phyloP scores from a whole-genome alignment of 2,113 vertebrate species.

The Cynoglossus semilaevis region DNA sequence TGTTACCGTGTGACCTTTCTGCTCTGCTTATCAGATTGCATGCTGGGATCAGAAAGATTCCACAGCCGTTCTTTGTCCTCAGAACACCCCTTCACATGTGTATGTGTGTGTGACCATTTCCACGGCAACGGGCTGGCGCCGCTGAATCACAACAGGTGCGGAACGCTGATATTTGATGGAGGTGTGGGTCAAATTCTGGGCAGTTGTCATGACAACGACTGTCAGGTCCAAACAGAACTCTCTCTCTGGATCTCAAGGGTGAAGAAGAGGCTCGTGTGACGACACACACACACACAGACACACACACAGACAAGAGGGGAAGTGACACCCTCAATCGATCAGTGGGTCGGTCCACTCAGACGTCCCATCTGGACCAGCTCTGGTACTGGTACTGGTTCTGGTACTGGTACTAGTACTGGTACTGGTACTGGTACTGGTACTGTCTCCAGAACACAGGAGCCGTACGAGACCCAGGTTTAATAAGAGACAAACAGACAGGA shows the following conservation, averaged over 20 bases:
- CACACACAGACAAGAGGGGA: conserved; percentile 10
- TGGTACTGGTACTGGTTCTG: too few species aligned
- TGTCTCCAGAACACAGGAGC: conserved; percentile 12
- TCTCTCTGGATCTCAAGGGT: conserved; percentile 33
- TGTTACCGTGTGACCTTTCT: conserved; percentile 35
- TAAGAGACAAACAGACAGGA: too few species aligned
- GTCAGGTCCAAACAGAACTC: conserved; percentile 58
- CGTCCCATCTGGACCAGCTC: conserved; percentile 36
- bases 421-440: conserved; percentile 9
- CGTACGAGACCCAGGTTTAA: too few species aligned
- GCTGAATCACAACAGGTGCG: conserved; percentile 62
- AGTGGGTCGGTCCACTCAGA: conserved; percentile 37
- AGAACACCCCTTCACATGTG: conserved; percentile 39
- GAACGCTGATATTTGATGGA: conserved; percentile 43
- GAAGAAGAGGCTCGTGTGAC: conserved; percentile 8
- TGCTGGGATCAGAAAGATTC: conserved; percentile 56
- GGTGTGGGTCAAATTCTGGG: conserved; percentile 55
- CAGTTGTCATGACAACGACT: conserved; percentile 62
- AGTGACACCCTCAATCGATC: conserved; percentile 19
- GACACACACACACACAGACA: conserved; percentile 1
- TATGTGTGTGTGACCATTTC: conserved; percentile 45
- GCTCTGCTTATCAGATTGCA: conserved; percentile 51
- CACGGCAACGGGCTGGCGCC: conserved; percentile 52
- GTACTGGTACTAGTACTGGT: too few species aligned
- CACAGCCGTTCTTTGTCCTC: conserved; percentile 47